Conservation (phyloP, 2,113 vertebrate species). For the Halichoeres trimaculatus region DNA sequence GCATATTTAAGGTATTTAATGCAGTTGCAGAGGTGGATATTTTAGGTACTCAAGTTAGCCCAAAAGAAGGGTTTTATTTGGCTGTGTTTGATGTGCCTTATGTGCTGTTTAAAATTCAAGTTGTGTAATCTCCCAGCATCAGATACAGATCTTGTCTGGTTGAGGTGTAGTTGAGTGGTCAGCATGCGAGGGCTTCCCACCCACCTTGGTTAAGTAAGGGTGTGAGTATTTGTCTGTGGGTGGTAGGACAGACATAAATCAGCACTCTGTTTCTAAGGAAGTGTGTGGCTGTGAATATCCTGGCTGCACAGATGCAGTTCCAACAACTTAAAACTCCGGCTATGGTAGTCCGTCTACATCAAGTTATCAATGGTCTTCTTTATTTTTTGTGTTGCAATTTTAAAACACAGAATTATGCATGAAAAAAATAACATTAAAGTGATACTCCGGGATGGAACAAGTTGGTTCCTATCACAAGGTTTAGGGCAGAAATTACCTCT, state of each 20-base stretch:
- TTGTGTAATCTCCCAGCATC: not conserved
- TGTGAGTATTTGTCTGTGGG: constrained; percentile 8
- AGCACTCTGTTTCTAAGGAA: constrained; percentile 43
- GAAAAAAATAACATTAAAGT: too few relatives aligned
- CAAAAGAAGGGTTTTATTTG: too few relatives aligned
- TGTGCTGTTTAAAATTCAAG: not conserved
- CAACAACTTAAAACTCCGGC: not conserved
- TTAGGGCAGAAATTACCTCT: too few relatives aligned
- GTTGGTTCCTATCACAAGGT: too few relatives aligned
- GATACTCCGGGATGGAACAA: too few relatives aligned
- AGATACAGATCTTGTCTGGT: not conserved
- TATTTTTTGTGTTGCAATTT: not conserved
- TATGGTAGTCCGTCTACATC: not conserved
- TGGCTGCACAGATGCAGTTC: constrained; percentile 10
- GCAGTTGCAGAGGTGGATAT: not conserved
- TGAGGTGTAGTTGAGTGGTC: not conserved
- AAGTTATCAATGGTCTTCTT: too few relatives aligned
- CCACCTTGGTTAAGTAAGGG: not conserved
- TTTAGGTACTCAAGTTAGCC: not conserved
- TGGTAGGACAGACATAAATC: constrained; percentile 23
- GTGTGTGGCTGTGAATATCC: constrained; percentile 24
- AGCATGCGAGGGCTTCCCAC: not conserved
- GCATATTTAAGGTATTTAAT: not conserved
- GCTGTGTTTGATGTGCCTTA: not conserved
- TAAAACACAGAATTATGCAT: too few relatives aligned